phyloP scores from a whole-genome alignment of 2,888 invertebrate genomes.

The Dryococelus australis region DNA sequence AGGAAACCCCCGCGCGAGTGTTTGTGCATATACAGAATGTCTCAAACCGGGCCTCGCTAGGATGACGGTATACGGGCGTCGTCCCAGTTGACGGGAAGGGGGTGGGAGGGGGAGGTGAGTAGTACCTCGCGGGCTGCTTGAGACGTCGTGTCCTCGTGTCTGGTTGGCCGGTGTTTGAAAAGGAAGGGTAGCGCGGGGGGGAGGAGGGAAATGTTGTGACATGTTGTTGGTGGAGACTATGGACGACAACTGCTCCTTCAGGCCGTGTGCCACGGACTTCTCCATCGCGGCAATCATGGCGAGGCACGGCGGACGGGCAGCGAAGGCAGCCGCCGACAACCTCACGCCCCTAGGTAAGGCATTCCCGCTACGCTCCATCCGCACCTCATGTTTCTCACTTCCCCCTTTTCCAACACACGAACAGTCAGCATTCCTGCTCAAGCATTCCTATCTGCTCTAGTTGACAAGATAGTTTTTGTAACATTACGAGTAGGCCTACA shows the following conservation, averaged over 20 bases:
- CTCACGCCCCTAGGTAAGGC: slow-evolving; percentile 58
- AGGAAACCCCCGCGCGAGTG: too few relatives aligned
- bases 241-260: slow-evolving; percentile 50
- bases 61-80: too few relatives aligned
- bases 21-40: too few relatives aligned
- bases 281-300: slow-evolving; percentile 97
- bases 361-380: background rate
- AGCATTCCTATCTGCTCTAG: too few relatives aligned
- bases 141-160: too few relatives aligned
- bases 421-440: background rate
- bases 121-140: too few relatives aligned
- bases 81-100: too few relatives aligned
- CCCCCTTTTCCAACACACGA: background rate
- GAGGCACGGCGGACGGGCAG: slow-evolving; percentile 61
- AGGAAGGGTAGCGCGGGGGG: background rate
- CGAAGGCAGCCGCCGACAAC: slow-evolving; percentile 33
- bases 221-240: slow-evolving; percentile 41
- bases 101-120: background rate
- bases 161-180: too few relatives aligned
- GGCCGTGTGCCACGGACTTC: slow-evolving; percentile 92
- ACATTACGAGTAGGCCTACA: too few relatives aligned
- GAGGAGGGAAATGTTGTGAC: slow-evolving; percentile 28
- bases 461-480: too few relatives aligned
- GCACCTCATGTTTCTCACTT: background rate
- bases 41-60: too few relatives aligned